phyloP scores from a whole-genome alignment of 2,113 vertebrate species.

The Cichladusa arquata region DNA sequence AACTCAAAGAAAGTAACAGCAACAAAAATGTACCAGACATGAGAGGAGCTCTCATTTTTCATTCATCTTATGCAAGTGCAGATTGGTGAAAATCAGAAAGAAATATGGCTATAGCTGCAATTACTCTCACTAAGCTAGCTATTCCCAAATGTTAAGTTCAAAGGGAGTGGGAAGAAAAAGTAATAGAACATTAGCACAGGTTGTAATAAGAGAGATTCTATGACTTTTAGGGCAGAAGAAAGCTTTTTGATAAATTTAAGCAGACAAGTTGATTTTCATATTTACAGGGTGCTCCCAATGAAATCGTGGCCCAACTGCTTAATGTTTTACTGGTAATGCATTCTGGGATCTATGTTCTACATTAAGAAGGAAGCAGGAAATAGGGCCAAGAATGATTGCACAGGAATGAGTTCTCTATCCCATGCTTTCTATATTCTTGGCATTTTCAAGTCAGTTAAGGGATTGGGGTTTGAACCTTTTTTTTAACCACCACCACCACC shows the following conservation, averaged over 20 bases:
- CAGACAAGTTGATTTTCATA: background rate
- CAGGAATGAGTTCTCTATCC: background rate
- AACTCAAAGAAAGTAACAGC: background rate
- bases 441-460: background rate
- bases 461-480: background rate
- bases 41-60: background rate
- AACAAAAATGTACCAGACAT: background rate
- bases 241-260: background rate
- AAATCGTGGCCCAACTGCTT: background rate
- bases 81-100: background rate
- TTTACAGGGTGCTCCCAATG: background rate
- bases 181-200: background rate
- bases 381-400: background rate
- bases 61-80: background rate
- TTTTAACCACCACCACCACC: background rate
- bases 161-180: background rate
- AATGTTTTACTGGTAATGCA: background rate
- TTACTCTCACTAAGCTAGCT: background rate
- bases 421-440: background rate
- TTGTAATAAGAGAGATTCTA: background rate
- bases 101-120: background rate
- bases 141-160: background rate
- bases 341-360: background rate
- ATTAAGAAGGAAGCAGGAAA: background rate
- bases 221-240: background rate